Percentiles rank a stretch among this genome's conserved stretches.
phyloP scores from a whole-genome alignment of 2,797 vertebrate genomes.

The Astyanax mexicanus region DNA sequence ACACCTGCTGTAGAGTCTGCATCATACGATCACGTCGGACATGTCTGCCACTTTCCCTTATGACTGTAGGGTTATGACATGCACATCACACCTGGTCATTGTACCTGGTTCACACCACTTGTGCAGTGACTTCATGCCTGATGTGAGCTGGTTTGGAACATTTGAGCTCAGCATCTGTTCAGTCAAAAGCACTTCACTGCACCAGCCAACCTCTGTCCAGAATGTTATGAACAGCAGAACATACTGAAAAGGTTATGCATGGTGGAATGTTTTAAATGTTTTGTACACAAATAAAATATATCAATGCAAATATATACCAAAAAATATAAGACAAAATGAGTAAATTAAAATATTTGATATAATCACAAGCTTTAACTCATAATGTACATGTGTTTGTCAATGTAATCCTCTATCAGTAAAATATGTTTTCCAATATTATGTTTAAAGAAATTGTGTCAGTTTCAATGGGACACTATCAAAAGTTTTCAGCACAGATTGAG shows the following conservation, averaged over 20 bases:
- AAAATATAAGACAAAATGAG: too few relatives aligned
- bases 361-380: too few relatives aligned
- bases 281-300: too few relatives aligned
- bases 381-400: too few relatives aligned
- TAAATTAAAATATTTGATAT: too few relatives aligned
- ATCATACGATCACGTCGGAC: not conserved
- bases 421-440: not conserved
- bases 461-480: not conserved
- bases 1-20: slow-evolving; percentile 36
- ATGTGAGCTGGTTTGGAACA: not conserved
- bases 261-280: too few relatives aligned
- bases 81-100: not conserved
- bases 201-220: not conserved
- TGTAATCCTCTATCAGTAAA: too few relatives aligned
- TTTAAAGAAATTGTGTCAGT: not conserved
- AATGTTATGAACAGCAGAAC: not conserved
- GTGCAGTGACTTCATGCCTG: not conserved
- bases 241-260: not conserved
- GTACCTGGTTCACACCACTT: not conserved
- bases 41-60: not conserved
- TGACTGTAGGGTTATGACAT: not conserved
- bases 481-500: not conserved
- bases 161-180: not conserved
- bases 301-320: too few relatives aligned
- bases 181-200: not conserved